Evolutionary conservation across 2,113 vertebrate genomes (phyloP), one percentile per base, ranked within the genome.

Genomic region (Furnarius figulus): DNA sequence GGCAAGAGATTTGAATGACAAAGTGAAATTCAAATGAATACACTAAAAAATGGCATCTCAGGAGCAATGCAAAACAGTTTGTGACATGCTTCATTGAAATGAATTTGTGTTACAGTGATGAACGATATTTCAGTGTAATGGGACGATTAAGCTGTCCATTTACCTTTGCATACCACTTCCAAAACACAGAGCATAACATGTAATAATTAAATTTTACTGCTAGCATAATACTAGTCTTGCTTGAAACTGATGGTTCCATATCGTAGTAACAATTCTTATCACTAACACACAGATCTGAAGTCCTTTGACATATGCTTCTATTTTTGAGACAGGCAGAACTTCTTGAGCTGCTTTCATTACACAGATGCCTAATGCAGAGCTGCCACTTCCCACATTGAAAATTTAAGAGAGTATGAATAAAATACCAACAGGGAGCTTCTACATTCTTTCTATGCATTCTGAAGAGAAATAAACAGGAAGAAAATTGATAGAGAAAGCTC

Each of bases 1-100:
- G n/a, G 61, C 44, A 93, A 81, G n/a, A 85, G 19, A 81, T 89
- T 84, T 19, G 5, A 94, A 72, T 25, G 40, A 85, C 61, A 87
- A 40, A 94, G 67, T 68, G 49, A 82, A 97, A 91, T 79, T 76
- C 27, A 85, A 80, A 85, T 37, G 9, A 94, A 76, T 50, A 70
- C 33, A 67, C 1, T 23, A 30, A 88, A 31, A 89, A 93, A 49
- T 22, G 53, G 40, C 63, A 63, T 66, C 82, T 92, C 35, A 77
- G 35, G 23, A 80, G 53, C 46, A 79, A 66, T 53, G 83, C 63
- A 90, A 61, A 95, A 63, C 14, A 78, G n/a, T 25, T 33, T 79
- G 61, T 82, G 66, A 78, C 63, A 65, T 8, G n/a, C 49, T 75
- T 63, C 53, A 82, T 16, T 83, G 70, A 82, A 90, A 93, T 30